These are phyloP conservation scores for Oscheius sp. DNA, from an alignment of 2,888 invertebrate species.

Conservation along the genomic window DNA sequence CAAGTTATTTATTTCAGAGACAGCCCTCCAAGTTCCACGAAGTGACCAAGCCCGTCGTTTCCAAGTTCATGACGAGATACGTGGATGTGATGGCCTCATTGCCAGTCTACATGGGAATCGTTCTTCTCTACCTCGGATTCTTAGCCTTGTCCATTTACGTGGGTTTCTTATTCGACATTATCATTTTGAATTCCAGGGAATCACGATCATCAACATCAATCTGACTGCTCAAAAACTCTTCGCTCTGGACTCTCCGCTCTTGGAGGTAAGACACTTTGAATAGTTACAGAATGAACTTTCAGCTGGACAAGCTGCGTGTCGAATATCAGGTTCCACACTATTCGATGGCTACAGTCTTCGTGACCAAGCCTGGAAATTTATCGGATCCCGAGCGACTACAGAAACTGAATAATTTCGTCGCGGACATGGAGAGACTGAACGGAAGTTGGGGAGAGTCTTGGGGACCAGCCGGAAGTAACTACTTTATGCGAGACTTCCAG, in stretches of 20 bases:
- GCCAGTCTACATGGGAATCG: slow-evolving; percentile 60
- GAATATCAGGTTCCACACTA: slow-evolving; percentile 64
- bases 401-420: slow-evolving; percentile 65
- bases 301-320: slow-evolving; percentile 62
- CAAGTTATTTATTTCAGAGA: slow-evolving; percentile 48
- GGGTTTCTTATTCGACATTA: slow-evolving; percentile 18
- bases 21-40: slow-evolving; percentile 72
- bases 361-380: slow-evolving; percentile 64
- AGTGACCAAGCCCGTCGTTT: slow-evolving; percentile 67
- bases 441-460: slow-evolving; percentile 66
- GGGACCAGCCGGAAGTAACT: slow-evolving; percentile 67
- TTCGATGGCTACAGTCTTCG: slow-evolving; percentile 62
- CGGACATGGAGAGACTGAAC: slow-evolving; percentile 66
- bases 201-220: slow-evolving; percentile 70
- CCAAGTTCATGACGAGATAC: slow-evolving; percentile 56
- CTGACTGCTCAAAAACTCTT: slow-evolving; percentile 69
- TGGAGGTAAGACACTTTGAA: slow-evolving; percentile 46
- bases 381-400: slow-evolving; percentile 56
- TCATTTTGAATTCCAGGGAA: slow-evolving; percentile 54
- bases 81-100: slow-evolving; percentile 58
- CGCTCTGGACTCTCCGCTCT: slow-evolving; percentile 65
- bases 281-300: slow-evolving; percentile 5
- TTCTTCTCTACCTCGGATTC: slow-evolving; percentile 63
- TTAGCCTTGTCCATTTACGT: slow-evolving; percentile 66
- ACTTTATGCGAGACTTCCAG: slow-evolving; percentile 69